Percentiles rank a stretch among this genome's conserved stretches.
Evolutionary conservation across 2,113 vertebrate genomes (phyloP).

Genomic region (Silurus asotus): DNA sequence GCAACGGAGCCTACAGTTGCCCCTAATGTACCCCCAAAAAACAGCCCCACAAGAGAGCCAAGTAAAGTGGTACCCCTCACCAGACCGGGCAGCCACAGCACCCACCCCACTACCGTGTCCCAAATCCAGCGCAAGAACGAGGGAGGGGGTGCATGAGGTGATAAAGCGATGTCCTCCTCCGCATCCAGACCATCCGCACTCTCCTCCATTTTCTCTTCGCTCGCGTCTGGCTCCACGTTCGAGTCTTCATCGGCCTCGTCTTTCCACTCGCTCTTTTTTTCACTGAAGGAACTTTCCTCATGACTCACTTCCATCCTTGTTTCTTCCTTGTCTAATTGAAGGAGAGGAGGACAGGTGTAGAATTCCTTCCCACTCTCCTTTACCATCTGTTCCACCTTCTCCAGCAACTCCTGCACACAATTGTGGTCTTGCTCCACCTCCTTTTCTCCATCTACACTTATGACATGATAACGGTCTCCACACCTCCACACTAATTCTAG

Average conservation of each 20-base stretch:
- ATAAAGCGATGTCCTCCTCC: slow-evolving; percentile 51
- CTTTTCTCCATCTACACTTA: slow-evolving; percentile 47
- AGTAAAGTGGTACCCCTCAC: slow-evolving; percentile 69
- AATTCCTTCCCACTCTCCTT: slow-evolving; percentile 52
- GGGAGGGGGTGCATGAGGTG: slow-evolving; percentile 29
- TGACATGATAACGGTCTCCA: slow-evolving; percentile 62
- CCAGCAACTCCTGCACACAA: slow-evolving; percentile 64
- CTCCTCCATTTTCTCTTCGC: slow-evolving; percentile 40
- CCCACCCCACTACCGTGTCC: slow-evolving; percentile 64
- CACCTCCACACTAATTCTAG: slow-evolving; percentile 64
- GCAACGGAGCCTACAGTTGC: slow-evolving; percentile 74
- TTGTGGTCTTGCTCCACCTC: slow-evolving; percentile 12
- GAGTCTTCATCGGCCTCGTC: slow-evolving; percentile 17
- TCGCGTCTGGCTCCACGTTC: slow-evolving; percentile 62
- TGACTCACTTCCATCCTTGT: slow-evolving; percentile 50
- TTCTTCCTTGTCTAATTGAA: slow-evolving; percentile 52
- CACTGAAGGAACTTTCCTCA: slow-evolving; percentile 3
- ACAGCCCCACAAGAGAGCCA: slow-evolving; percentile 70
- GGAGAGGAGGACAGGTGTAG: slow-evolving; percentile 64
- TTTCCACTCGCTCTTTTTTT: slow-evolving; percentile 49
- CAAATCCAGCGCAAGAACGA: slow-evolving; percentile 62
- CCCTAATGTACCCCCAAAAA: slow-evolving; percentile 72
- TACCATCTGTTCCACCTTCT: slow-evolving; percentile 67
- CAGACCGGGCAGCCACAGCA: slow-evolving; percentile 58
- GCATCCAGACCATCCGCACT: slow-evolving; percentile 32